Percentiles rank a stretch among this genome's conserved stretches.
Conservation (phyloP, 2,888 invertebrate species). For the Hermaeophaga mercurialis region DNA sequence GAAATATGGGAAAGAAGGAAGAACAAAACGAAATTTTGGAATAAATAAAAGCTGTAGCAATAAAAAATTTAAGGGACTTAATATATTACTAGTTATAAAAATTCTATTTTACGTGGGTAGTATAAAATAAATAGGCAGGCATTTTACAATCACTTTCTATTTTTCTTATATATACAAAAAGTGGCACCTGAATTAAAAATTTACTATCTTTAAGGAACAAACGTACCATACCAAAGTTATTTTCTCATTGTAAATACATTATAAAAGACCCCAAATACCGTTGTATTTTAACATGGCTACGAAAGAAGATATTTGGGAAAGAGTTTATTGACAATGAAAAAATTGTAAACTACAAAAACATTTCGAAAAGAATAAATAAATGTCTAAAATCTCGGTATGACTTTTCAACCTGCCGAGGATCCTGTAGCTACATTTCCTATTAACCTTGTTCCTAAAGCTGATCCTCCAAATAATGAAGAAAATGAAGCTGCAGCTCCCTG, state of each 20-base stretch:
- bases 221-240: neutral
- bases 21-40: too few species aligned
- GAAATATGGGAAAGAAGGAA: too few species aligned
- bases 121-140: neutral
- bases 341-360: neutral
- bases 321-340: neutral
- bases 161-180: conserved; percentile 11
- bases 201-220: conserved; percentile 13
- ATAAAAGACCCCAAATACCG: too few species aligned
- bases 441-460: conserved; percentile 58
- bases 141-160: neutral
- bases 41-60: too few species aligned
- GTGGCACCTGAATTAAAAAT: conserved; percentile 22
- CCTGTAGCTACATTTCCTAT: conserved; percentile 32
- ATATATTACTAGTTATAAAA: neutral
- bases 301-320: too few species aligned
- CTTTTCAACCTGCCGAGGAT: conserved; percentile 34
- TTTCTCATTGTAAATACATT: too few species aligned
- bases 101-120: too few species aligned
- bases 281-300: too few species aligned
- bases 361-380: conserved; percentile 12
- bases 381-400: conserved; percentile 18
- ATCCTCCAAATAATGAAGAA: conserved; percentile 68
- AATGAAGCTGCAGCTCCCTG: conserved; percentile 76
- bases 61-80: too few species aligned